Conservation (phyloP, 1,140 invertebrate species). For the Carcinoscorpius rotundicauda region DNA sequence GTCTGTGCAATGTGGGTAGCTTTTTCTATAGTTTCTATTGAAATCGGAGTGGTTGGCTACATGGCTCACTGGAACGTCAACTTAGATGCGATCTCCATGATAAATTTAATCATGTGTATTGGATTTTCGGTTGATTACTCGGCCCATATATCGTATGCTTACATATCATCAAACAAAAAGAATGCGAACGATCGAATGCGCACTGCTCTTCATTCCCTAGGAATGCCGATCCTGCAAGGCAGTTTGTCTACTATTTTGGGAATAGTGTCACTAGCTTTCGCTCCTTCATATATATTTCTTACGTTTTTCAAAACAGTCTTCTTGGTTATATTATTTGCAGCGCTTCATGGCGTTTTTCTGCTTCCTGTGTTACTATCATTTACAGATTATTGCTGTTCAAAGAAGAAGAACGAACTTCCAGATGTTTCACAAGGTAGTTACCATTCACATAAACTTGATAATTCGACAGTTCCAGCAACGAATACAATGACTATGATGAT, state of each 20-base stretch:
- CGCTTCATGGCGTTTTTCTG: constrained; percentile 81
- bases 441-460: too few relatives aligned
- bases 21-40: constrained; percentile 88
- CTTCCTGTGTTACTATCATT: constrained; percentile 77
- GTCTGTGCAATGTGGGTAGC: constrained; percentile 89
- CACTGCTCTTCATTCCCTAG: constrained; percentile 75
- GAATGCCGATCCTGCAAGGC: constrained; percentile 87
- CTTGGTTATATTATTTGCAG: constrained; percentile 85
- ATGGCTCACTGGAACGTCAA: constrained; percentile 93
- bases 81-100: constrained; percentile 95
- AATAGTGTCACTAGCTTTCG: constrained; percentile 69
- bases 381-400: constrained; percentile 20
- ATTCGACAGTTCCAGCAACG: too few relatives aligned
- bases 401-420: too few relatives aligned
- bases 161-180: constrained; percentile 61
- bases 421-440: too few relatives aligned
- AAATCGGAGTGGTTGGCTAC: constrained; percentile 87
- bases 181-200: constrained; percentile 51
- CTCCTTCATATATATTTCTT: constrained; percentile 91
- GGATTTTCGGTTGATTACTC: constrained; percentile 96
- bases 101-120: constrained; percentile 97
- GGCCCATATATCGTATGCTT: constrained; percentile 93
- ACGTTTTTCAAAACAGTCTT: constrained; percentile 99
- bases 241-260: constrained; percentile 86
- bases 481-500: too few relatives aligned